Evolutionary conservation across 2,797 vertebrate genomes (phyloP).

Genomic region (Protosalanx chinensis): DNA sequence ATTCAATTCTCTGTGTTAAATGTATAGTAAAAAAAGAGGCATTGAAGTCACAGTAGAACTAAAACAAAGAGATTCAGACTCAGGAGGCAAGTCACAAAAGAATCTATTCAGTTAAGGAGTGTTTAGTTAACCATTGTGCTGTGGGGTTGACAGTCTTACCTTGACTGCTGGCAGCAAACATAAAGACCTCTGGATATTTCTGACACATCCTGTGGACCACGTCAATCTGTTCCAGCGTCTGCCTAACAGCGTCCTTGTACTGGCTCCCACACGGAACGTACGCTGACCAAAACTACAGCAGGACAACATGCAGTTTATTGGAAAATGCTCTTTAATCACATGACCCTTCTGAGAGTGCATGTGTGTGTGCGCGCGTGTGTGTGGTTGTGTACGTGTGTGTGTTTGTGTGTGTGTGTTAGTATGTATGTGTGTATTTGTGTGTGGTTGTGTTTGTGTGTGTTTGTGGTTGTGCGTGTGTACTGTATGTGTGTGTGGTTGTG

Average conservation of each 20-base stretch:
- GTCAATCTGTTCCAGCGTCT: constrained; percentile 92
- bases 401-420: constrained; percentile 23
- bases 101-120: neutral
- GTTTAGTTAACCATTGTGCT: neutral
- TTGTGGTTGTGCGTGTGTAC: constrained; percentile 2
- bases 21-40: too few species aligned
- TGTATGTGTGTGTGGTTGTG: neutral
- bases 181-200: constrained; percentile 72
- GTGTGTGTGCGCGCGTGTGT: neutral
- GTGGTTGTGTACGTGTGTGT: neutral
- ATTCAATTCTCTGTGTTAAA: too few species aligned
- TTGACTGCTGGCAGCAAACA: constrained; percentile 65
- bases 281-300: constrained; percentile 87
- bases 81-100: neutral
- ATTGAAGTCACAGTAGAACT: too few species aligned
- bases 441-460: neutral
- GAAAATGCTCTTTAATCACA: neutral
- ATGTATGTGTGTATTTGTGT: neutral
- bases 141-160: constrained; percentile 50
- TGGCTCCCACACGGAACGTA: constrained; percentile 83
- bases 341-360: neutral
- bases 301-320: constrained; percentile 21
- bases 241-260: constrained; percentile 84
- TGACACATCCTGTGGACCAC: constrained; percentile 87
- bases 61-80: too few species aligned